Conservation (phyloP, 64 coral and sea anemone species). For the Platygyra sinensis region DNA sequence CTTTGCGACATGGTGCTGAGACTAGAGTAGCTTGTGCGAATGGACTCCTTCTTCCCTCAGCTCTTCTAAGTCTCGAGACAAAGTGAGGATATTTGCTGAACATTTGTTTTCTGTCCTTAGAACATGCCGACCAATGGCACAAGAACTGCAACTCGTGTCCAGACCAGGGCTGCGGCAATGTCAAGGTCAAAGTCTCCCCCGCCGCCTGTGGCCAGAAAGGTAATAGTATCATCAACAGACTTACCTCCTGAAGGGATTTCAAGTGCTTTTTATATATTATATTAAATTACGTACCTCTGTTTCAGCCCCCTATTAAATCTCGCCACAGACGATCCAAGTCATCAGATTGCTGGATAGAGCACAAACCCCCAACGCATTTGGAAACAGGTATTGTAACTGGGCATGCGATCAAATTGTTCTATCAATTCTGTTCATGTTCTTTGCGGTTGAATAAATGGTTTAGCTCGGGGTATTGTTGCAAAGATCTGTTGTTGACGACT, state of each 20-base stretch:
- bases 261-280: too few species aligned
- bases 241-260: too few species aligned
- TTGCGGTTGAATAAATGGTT: too few species aligned
- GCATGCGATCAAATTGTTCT: too few species aligned
- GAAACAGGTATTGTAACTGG: constrained; percentile 71
- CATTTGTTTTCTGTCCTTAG: constrained; percentile 29
- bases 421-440: too few species aligned
- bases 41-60: too few species aligned
- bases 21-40: too few species aligned
- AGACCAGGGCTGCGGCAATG: constrained; percentile 54
- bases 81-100: background rate
- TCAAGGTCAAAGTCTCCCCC: constrained; percentile 89
- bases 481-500: too few species aligned
- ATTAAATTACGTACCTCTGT: too few species aligned
- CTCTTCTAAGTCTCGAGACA: too few species aligned
- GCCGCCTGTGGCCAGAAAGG: constrained; percentile 93
- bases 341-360: constrained; percentile 94
- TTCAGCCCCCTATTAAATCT: constrained; percentile 76
- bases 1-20: too few species aligned
- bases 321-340: constrained; percentile 93
- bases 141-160: constrained; percentile 53
- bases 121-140: constrained; percentile 65
- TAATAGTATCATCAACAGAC: background rate
- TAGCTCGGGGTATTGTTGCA: too few species aligned
- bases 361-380: constrained; percentile 78